Evolutionary conservation across 2,113 vertebrate genomes (phyloP), one percentile per base, ranked within the genome.

Genomic region (Panthera leo): DNA sequence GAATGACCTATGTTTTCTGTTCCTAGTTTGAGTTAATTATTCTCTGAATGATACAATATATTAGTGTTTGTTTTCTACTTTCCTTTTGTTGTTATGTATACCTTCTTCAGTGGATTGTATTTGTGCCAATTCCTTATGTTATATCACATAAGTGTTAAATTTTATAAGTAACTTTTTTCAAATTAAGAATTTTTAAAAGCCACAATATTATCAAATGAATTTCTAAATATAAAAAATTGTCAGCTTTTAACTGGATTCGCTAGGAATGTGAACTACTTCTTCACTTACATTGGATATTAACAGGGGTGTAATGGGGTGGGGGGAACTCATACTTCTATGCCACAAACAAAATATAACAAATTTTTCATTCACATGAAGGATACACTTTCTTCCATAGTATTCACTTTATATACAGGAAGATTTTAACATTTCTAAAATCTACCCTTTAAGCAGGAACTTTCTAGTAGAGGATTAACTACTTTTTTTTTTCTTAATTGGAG

Each of bases 61-160:
- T 53, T 91, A 70, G 53, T 85, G 27, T 78, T 93, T 63, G 53
- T n/a, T 85, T 85, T 90, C 71, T 96, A 31, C 53, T 73, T 92
- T 75, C 8, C 45, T 68, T 83, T 93, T 76, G 25, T 84, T 75
- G 31, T 79, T 79, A 73, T 15, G 39, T 63, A 5, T 63, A 34
- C 15, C 58, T 29, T 94, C 36, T 82, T 85, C 13, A 85, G 42
- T 79, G 42, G 9, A 48, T 78, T 58, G 8, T 87, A 75, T 48
- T 94, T 68, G 75, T 68, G 21, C 15, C 31, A 70, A 0, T 82
- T 73, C 55, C 48, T 71, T 67, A 31, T 86, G 13, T 85, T 90
- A 23, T 71, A 94, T 85, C 34, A 71, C 16, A 53, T 85, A 96
- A 83, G 51, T 91, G 25, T 87, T 87, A 85, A 63, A 39, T 70